Evolutionary conservation across 2,888 invertebrate genomes (phyloP), one percentile per base, ranked within the genome.

Genomic region (Tribolium freemani): DNA sequence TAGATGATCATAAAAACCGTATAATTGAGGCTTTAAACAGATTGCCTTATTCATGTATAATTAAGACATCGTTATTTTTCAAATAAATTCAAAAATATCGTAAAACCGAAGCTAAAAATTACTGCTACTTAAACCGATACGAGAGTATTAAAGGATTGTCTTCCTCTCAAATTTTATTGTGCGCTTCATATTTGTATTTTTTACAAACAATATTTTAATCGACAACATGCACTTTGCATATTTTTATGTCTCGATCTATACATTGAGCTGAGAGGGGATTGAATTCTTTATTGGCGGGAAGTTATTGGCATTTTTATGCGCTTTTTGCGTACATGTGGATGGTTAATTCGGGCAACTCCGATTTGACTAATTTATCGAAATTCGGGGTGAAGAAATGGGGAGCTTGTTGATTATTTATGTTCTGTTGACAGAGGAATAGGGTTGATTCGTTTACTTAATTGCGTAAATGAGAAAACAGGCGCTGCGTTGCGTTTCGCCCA

Each of bases 401-500:
- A 44, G 20, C 16, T 44, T 45, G 58, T 46, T 45, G 44, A 58
- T 58, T 45, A 58, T 58, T 58, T 56, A 13, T 45, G n/a, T 45
- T 58, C 38, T 46, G 58, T 45, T 58, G 58, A 58, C 58, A 58
- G 44, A 58, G 38, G 8, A 26, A n/a, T 13, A 57, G 38, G 3
- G 44, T 48, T 48, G 51, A 16, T 56, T 56, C 56, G 26, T 56
- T 56, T 30, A 38, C 30, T 57, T 44, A 9, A 26, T 30, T 51
- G n/a, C 20, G 54, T 21, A 51, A 51, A 30, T 56, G 10, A 13
- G n/a, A 9, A 45, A 58, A 58, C 58, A 21, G 44, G 26, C 26
- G 50, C 30, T 31, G 48, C 45, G 50, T 26, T 57, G 71, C 26
- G 71, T 31, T 66, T 63, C 6, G 8, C 16, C 21, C 56, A 53